Evolutionary conservation across 2,888 invertebrate genomes (phyloP), one percentile per base, ranked within the genome.

Genomic region (Tridacna crocea): DNA sequence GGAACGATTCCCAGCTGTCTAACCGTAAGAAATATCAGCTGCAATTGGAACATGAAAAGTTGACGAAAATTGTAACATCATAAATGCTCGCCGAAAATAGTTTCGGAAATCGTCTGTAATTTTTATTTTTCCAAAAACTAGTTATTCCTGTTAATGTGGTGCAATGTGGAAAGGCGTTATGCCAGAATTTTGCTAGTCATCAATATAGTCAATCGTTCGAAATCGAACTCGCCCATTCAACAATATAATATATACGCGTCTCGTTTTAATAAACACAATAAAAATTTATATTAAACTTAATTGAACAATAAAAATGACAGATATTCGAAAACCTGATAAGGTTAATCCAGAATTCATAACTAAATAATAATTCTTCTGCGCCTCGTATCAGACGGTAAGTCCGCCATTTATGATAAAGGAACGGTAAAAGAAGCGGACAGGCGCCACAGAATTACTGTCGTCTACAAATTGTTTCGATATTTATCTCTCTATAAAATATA

Each of bases 221-320:
- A 55, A 55, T 19, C 55, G 3, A 55, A 55, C 55, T 55, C 55
- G 19, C 19, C 55, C 46, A 66, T 66, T 36, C 19, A 36, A 46
- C 66, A 46, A 26, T 66, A 36, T 66, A 36, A 66, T 66, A 66
- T 70, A 70, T 46, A 51, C 2, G n/a, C n/a, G 48, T 22, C 70
- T 22, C 15, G 70, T 70, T 70, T 36, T 70, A 51, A 70, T 70
- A 70, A 70, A 70, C 70, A 70, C 22, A 51, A 51, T 70, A 70
- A 70, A 61, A 70, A 70, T 70, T 70, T 70, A 70, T 70, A 70
- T 70, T 70, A 70, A 70, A 70, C 51, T 70, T 70, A 51, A 70
- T 70, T 51, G 47, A 51, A 70, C 70, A 70, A 70, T 70, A 70
- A 70, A 70, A 70, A 70, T 70, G 70, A 70, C 70, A 70, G 70